These are phyloP conservation scores for Oreonectes daqikongensis DNA, from an alignment of 2,797 vertebrate genomes.

Conservation along the genomic window DNA sequence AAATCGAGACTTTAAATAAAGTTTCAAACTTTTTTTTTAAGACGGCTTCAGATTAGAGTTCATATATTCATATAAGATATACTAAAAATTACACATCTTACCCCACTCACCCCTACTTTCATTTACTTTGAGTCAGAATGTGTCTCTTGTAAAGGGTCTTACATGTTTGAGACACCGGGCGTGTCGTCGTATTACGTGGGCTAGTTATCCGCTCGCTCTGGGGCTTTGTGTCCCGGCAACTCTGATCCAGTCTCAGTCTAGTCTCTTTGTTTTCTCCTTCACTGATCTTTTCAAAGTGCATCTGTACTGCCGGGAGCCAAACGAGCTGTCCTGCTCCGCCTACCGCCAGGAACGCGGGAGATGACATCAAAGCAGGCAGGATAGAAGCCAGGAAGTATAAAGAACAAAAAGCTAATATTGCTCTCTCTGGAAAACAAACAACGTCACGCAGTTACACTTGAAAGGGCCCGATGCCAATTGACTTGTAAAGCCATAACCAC, in stretches of 20 bases:
- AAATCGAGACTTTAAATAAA: too few species aligned
- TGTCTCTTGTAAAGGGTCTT: background rate
- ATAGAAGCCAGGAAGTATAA: slow-evolving; percentile 28
- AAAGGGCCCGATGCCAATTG: slow-evolving; percentile 16
- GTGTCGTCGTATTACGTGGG: slow-evolving; percentile 1
- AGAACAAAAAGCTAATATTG: slow-evolving; percentile 33
- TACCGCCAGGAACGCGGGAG: slow-evolving; percentile 34
- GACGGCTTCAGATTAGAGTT: too few species aligned
- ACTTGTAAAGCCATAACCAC: slow-evolving; percentile 24
- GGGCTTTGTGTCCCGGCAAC: slow-evolving; percentile 33
- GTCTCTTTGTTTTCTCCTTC: slow-evolving; percentile 39
- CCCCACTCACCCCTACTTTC: background rate
- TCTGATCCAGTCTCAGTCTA: slow-evolving; percentile 17
- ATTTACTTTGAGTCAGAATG: slow-evolving; percentile 8
- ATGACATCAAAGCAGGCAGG: slow-evolving; percentile 32
- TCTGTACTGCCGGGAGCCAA: slow-evolving; percentile 44
- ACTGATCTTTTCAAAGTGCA: slow-evolving; percentile 55
- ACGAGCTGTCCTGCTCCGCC: slow-evolving; percentile 33
- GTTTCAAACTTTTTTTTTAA: too few species aligned
- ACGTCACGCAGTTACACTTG: slow-evolving; percentile 25
- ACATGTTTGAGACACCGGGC: background rate
- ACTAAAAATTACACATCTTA: background rate
- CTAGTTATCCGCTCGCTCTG: slow-evolving; percentile 28
- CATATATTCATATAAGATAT: too few species aligned
- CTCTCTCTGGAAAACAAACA: slow-evolving; percentile 28